These are phyloP conservation scores for Battus philenor DNA, from an alignment of 1,140 invertebrate genomes.

Conservation along the genomic window DNA sequence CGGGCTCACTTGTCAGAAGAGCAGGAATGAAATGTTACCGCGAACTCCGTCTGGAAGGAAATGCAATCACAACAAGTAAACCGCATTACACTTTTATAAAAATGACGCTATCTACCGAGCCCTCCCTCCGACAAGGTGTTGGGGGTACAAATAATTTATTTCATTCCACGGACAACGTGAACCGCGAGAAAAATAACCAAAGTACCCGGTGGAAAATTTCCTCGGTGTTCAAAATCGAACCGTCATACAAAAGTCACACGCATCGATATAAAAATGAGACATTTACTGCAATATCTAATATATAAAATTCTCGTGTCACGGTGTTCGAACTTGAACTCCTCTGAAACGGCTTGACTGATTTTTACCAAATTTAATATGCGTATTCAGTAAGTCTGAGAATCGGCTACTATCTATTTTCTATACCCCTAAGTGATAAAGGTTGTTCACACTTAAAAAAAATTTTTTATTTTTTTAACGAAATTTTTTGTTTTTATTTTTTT, in stretches of 20 bases:
- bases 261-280: constrained; percentile 26
- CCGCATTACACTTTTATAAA: constrained; percentile 72
- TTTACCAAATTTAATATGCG: no score
- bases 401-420: no score
- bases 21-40: constrained; percentile 7
- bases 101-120: constrained; percentile 61
- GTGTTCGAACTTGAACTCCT: no score
- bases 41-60: constrained; percentile 22
- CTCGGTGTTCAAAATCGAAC: constrained; percentile 42
- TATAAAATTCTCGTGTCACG: no score
- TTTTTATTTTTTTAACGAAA: no score
- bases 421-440: no score
- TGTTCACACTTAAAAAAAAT: no score
- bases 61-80: constrained; percentile 63
- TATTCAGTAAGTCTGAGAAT: no score
- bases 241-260: constrained; percentile 53
- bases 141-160: constrained; percentile 70
- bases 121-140: constrained; percentile 55
- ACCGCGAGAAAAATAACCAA: constrained; percentile 70
- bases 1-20: constrained; percentile 6
- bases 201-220: constrained; percentile 60
- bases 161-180: constrained; percentile 61
- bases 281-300: constrained; percentile 34
- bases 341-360: no score
- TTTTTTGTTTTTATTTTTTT: no score